Conservation (phyloP, 2,888 invertebrate genomes). For the Coelopa pilipes region DNA sequence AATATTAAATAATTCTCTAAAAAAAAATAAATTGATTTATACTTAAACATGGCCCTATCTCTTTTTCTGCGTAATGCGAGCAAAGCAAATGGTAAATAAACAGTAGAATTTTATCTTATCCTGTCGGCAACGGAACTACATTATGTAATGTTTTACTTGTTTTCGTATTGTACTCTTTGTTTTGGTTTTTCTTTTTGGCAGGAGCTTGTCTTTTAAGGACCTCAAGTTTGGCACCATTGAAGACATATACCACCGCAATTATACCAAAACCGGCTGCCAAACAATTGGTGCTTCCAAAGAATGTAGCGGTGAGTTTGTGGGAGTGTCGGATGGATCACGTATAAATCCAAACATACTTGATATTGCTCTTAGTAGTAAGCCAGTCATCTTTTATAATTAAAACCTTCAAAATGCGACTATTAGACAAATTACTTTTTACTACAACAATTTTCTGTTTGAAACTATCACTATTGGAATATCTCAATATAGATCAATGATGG, state of each 20-base stretch:
- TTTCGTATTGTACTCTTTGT: slow-evolving; percentile 26
- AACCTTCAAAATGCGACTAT: neutral
- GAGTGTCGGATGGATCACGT: neutral
- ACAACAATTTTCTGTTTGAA: neutral
- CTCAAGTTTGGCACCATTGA: slow-evolving; percentile 53
- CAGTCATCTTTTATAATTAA: too few species aligned
- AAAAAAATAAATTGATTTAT: slow-evolving; percentile 35
- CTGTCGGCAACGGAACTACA: neutral
- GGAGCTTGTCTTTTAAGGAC: slow-evolving; percentile 51
- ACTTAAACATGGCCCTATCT: slow-evolving; percentile 54
- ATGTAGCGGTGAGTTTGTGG: slow-evolving; percentile 50
- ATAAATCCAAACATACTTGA: too few species aligned
- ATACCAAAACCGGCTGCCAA: slow-evolving; percentile 39
- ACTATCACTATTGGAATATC: too few species aligned
- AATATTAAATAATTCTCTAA: too few species aligned
- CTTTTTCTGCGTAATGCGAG: slow-evolving; percentile 55
- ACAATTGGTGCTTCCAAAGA: slow-evolving; percentile 51
- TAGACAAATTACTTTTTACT: neutral
- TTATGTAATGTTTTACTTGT: slow-evolving; percentile 56
- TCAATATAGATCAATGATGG: too few species aligned
- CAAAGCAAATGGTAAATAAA: slow-evolving; percentile 56
- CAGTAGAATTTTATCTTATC: slow-evolving; percentile 14
- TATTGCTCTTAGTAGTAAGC: too few species aligned
- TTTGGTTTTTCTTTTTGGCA: slow-evolving; percentile 20
- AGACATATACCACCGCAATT: slow-evolving; percentile 54